Conservation (phyloP, 2,113 vertebrate genomes). For the Rallus limicola region DNA sequence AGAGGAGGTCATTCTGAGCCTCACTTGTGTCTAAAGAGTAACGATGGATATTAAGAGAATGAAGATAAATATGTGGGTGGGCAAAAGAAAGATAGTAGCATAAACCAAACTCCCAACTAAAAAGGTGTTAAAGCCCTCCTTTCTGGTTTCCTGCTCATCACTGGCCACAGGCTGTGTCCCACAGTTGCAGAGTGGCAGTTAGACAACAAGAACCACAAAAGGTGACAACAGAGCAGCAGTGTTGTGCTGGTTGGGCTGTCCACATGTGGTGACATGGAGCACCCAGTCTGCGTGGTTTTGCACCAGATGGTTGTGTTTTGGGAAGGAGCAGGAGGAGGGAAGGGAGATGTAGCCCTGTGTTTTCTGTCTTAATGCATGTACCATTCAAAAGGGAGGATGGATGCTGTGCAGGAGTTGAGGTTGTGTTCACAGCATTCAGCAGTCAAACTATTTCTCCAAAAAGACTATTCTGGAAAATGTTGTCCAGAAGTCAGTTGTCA, state of each 20-base stretch:
- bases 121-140: neutral
- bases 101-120: neutral
- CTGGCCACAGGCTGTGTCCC: neutral
- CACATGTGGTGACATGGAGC: neutral
- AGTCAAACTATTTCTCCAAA: neutral
- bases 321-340: neutral
- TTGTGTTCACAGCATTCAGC: rapidly evolving
- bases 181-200: neutral
- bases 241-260: neutral
- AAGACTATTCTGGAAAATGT: neutral
- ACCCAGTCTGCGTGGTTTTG: neutral
- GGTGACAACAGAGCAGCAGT: neutral
- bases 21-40: neutral
- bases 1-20: neutral
- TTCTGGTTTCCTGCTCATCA: neutral
- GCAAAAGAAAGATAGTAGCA: neutral
- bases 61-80: neutral
- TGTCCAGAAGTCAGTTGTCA: neutral
- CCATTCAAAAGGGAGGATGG: neutral
- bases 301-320: neutral
- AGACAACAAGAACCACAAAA: neutral
- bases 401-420: neutral
- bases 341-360: neutral
- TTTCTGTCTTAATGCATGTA: neutral
- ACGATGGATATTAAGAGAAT: neutral